Conservation (phyloP, 2,113 vertebrate species). For the Elanoides forficatus region DNA sequence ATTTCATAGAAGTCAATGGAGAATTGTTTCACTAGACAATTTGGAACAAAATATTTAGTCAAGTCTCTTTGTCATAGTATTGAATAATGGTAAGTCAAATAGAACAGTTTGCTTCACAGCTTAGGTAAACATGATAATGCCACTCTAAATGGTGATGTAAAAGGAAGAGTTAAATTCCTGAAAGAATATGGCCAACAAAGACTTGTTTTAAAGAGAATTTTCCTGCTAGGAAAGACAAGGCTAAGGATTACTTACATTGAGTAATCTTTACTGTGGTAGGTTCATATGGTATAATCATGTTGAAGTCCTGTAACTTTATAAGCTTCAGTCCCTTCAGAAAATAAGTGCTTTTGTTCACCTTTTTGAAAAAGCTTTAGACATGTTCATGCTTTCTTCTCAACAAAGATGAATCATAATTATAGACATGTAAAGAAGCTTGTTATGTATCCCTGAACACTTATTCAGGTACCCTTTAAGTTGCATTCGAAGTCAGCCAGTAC, state of each 20-base stretch:
- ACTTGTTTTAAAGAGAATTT: neutral
- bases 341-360: neutral
- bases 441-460: constrained; percentile 29
- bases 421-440: neutral
- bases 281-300: neutral
- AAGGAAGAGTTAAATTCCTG: neutral
- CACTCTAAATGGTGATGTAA: neutral
- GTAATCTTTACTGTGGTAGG: neutral
- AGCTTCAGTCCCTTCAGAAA: neutral
- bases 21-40: neutral
- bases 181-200: neutral
- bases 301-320: neutral
- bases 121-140: neutral
- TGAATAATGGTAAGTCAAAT: neutral
- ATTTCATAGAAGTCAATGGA: neutral
- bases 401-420: neutral
- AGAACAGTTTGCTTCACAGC: neutral
- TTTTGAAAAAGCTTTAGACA: neutral
- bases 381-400: neutral
- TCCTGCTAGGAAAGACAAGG: neutral
- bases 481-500: constrained; percentile 83
- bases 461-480: constrained; percentile 85
- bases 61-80: neutral
- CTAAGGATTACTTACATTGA: neutral
- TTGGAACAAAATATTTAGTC: neutral